These are phyloP conservation scores for Solen grandis DNA, from an alignment of 1,140 invertebrate species.

Conservation along the genomic window DNA sequence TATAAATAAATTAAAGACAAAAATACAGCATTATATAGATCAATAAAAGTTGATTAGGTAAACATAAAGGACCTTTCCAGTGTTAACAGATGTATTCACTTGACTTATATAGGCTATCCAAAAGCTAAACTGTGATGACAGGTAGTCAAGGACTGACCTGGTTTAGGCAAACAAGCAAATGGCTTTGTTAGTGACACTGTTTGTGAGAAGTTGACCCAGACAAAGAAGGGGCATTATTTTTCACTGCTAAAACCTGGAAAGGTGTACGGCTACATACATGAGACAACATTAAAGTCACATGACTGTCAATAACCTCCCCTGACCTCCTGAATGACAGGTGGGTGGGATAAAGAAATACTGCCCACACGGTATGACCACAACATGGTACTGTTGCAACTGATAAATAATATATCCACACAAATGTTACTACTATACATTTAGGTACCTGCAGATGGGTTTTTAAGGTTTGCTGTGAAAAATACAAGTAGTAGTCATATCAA, in stretches of 20 bases:
- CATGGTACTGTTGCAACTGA: no score
- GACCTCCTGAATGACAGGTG: not conserved
- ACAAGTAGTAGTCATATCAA: not conserved
- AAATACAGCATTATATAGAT: not conserved
- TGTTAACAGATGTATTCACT: not conserved
- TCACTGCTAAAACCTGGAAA: no score
- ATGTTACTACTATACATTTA: not conserved
- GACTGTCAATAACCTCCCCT: not conserved
- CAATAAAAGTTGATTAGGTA: not conserved
- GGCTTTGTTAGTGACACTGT: no score
- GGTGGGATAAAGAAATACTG: not conserved
- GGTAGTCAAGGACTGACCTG: no score
- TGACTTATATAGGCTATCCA: no score
- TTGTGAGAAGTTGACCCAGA: no score
- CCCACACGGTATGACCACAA: no score
- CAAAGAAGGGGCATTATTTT: no score
- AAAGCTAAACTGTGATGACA: no score
- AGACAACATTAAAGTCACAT: not conserved
- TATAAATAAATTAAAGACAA: not conserved
- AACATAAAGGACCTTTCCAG: not conserved
- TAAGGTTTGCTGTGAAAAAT: constrained; percentile 54
- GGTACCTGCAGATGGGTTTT: constrained; percentile 50
- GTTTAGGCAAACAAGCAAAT: no score
- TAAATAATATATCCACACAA: not conserved
- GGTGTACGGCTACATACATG: no score